These are phyloP conservation scores for Mystacornis crossleyi DNA, from an alignment of 2,113 vertebrate species.

Conservation along the genomic window DNA sequence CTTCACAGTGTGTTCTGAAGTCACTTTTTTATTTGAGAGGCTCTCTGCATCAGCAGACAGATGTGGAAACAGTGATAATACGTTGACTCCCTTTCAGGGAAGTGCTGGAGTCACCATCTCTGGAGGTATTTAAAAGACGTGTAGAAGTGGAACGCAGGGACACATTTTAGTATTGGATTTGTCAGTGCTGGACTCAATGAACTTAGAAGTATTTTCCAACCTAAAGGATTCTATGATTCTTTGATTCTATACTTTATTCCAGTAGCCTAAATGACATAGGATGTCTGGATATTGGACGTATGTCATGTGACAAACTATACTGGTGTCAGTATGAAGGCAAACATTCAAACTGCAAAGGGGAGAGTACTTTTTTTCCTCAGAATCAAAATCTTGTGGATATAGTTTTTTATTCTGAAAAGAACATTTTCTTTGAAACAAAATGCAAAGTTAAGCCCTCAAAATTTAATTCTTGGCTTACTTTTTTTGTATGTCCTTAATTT, in stretches of 20 bases:
- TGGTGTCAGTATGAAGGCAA: neutral
- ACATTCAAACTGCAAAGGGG: neutral
- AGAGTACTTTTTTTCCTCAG: neutral
- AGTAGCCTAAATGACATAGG: neutral
- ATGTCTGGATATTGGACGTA: neutral
- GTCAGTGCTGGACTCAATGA: neutral
- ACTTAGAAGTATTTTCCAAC: neutral
- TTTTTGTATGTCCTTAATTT: neutral
- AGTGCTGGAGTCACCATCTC: neutral
- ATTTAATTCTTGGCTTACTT: neutral
- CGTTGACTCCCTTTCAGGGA: neutral
- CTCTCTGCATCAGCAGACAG: neutral
- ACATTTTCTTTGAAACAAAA: neutral
- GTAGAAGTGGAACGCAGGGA: too few relatives aligned
- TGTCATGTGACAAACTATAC: neutral
- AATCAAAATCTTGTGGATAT: neutral
- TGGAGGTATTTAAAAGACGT: neutral
- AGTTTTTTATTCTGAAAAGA: neutral
- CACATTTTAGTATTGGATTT: rapidly evolving
- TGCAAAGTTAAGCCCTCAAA: neutral
- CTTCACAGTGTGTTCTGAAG: neutral
- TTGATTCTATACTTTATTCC: neutral
- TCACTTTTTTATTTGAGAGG: neutral
- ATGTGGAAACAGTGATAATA: neutral
- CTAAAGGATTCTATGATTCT: neutral